phyloP scores from a whole-genome alignment of 2,113 vertebrate genomes.

The Neotoma lepida region DNA sequence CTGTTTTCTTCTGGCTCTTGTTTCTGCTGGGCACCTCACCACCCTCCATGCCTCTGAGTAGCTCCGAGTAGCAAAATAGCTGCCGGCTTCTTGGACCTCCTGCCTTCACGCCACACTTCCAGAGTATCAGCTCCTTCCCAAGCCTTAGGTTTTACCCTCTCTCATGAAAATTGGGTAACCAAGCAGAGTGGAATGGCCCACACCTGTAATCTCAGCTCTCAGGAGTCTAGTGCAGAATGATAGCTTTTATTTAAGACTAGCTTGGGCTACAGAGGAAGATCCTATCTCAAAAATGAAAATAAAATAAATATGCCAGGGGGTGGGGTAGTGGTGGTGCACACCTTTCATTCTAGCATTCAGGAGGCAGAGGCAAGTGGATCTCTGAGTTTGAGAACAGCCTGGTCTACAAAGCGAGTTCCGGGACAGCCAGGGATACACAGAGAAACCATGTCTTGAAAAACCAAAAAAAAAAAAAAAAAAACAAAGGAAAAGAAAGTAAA shows the following conservation, averaged over 20 bases:
- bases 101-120: neutral
- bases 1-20: neutral
- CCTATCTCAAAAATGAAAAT: neutral
- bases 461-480: neutral
- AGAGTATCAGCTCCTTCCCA: neutral
- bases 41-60: neutral
- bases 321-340: neutral
- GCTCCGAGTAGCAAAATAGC: neutral
- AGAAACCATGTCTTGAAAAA: neutral
- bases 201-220: neutral
- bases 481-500: neutral
- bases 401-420: neutral
- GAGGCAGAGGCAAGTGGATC: neutral
- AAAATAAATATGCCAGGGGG: neutral
- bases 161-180: neutral
- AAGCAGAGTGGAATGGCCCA: neutral
- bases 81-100: neutral
- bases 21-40: neutral
- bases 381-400: neutral
- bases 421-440: neutral
- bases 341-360: neutral
- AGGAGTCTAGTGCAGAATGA: neutral
- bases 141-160: neutral
- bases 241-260: too few relatives aligned
- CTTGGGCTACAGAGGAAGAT: neutral